A percentile compares a stretch with the other conserved stretches of the same genome.
These are phyloP conservation scores for Eumeta japonica DNA, from an alignment of 1,140 invertebrate genomes.

Conservation along the genomic window DNA sequence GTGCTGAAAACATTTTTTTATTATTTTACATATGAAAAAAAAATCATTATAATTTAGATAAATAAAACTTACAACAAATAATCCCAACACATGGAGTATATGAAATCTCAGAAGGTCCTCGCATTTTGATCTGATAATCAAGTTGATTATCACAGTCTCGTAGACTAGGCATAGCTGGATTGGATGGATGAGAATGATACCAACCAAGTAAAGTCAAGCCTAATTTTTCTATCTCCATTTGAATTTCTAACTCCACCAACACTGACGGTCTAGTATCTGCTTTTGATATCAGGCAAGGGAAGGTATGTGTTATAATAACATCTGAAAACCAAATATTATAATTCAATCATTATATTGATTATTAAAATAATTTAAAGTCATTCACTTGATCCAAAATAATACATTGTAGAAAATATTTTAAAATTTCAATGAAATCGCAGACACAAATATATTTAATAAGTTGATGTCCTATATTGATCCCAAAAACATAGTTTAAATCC, in stretches of 20 bases:
- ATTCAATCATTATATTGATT: too few species aligned
- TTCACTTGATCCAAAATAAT: too few species aligned
- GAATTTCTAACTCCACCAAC: conserved; percentile 78
- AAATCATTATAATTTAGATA: conserved; percentile 4
- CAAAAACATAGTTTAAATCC: too few species aligned
- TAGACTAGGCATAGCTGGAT: conserved; percentile 83
- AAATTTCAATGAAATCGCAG: too few species aligned
- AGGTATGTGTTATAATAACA: conserved; percentile 83
- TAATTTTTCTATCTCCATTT: conserved; percentile 76
- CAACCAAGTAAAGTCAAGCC: conserved; percentile 85
- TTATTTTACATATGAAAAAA: conserved; percentile 5
- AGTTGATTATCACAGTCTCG: conserved; percentile 89
- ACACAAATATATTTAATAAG: too few species aligned
- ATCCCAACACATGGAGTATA: conserved; percentile 92
- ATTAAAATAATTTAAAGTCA: too few species aligned
- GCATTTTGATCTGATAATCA: conserved; percentile 93
- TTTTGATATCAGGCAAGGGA: conserved; percentile 82
- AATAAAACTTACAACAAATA: conserved; percentile 74
- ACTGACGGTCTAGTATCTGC: conserved; percentile 72
- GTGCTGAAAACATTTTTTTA: conserved; percentile 64
- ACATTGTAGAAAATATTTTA: too few species aligned
- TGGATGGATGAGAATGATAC: conserved; percentile 95
- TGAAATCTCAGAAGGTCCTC: conserved; percentile 81
- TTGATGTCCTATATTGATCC: too few species aligned
- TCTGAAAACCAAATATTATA: conserved; percentile 64